phyloP scores from a whole-genome alignment of 2,113 vertebrate genomes.

The Glaucidium brasilianum region DNA sequence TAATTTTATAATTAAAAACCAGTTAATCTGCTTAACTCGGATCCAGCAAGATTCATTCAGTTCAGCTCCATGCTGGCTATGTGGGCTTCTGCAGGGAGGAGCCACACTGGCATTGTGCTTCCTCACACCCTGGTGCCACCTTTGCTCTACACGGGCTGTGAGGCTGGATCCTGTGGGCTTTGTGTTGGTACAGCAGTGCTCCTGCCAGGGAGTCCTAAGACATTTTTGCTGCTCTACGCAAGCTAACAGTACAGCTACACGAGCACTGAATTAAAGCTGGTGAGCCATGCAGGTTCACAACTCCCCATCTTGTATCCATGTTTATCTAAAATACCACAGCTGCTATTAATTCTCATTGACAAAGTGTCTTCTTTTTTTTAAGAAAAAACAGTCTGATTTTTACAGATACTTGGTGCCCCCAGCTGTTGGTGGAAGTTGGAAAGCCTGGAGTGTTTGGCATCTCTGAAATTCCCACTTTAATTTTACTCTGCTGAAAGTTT shows the following conservation, averaged over 20 bases:
- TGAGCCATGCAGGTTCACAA: not conserved
- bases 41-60: not conserved
- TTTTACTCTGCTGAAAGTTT: not conserved
- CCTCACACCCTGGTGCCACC: not conserved
- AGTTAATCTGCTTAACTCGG: not conserved
- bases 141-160: rapidly evolving
- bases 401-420: not conserved
- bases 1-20: not conserved
- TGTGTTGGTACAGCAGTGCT: not conserved
- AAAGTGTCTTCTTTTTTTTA: not conserved
- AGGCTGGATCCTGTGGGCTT: not conserved
- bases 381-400: not conserved
- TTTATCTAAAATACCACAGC: not conserved
- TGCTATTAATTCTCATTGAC: not conserved
- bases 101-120: not conserved
- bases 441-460: not conserved
- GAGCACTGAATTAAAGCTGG: not conserved
- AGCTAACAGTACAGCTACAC: not conserved
- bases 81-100: not conserved
- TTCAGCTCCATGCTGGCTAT: not conserved
- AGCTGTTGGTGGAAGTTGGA: not conserved
- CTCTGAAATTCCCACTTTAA: not conserved
- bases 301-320: not conserved
- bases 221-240: rapidly evolving
- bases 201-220: too few species aligned